Evolutionary conservation across 2,888 invertebrate genomes (phyloP), one percentile per base, ranked within the genome.

Genomic region (Chrysolina haemoptera): DNA sequence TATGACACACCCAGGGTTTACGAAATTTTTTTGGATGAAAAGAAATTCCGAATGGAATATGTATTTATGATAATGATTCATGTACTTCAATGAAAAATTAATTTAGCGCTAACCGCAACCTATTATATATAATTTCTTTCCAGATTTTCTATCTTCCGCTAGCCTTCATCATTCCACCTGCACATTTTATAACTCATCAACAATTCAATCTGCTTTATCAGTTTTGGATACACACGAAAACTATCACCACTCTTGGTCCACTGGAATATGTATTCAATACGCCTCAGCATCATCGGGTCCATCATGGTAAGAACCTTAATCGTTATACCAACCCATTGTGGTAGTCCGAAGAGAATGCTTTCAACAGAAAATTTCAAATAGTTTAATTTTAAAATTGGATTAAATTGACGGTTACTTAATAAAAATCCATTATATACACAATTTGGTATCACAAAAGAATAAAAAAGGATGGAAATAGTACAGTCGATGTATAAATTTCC

Each of bases 141-240:
- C 88, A 94, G 94, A 87, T 92, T 12, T 93, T 94, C 86, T 94
- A 94, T 86, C 88, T 94, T 0, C 94, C 94, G 0, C 87, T 95
- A 82, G 94, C 95, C 0, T 84, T 95, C 68, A 91, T 92, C 71
- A 92, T 96, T 63, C 96, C 96, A 0, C 95, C 96, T 0, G 91
- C 94, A 0, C 94, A 91, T 73, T 93, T 95, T 85, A 89, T 97
- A 79, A 94, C 94, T 75, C 97, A 98, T 84, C 93, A 95, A 81
- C 96, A 97, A 87, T 94, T 98, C 88, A 97, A 95, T 87, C 90
- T 96, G 78, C 90, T 98, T 48, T 97, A 95, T 89, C 97, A 98
- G 90, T 95, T 97, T 87, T 97, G 97, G 96, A 94, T 97, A 78
- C 98, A 98, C 87, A 97, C 97, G 0, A 94, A 96, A 84, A 91